Evolutionary conservation across 2,888 invertebrate species (phyloP).

Genomic region (Fragum sueziense): DNA sequence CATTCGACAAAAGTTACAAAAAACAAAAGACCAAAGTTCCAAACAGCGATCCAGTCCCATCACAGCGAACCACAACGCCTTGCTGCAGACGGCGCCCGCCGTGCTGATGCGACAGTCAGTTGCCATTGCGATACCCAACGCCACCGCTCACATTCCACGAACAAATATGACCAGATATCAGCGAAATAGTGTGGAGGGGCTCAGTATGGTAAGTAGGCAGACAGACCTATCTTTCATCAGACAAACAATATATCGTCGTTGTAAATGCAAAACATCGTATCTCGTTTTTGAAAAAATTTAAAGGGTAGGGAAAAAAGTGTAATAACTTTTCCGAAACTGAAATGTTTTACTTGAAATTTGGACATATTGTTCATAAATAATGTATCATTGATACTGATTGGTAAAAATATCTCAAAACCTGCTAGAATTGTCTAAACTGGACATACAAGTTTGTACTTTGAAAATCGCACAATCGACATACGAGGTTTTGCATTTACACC

Average conservation of each 20-base stretch:
- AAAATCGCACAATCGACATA: too few relatives aligned
- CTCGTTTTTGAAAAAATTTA: too few relatives aligned
- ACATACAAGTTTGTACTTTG: too few relatives aligned
- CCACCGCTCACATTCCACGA: slow-evolving; percentile 84
- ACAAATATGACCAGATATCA: slow-evolving; percentile 85
- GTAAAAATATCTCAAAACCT: too few relatives aligned
- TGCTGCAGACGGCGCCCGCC: slow-evolving; percentile 76
- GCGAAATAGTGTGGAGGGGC: slow-evolving; percentile 92
- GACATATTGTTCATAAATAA: too few relatives aligned
- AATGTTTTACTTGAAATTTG: too few relatives aligned
- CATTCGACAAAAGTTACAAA: slow-evolving; percentile 55
- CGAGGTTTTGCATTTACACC: too few relatives aligned
- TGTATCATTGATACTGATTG: too few relatives aligned
- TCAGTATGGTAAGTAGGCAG: slow-evolving; percentile 87
- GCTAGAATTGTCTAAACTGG: too few relatives aligned
- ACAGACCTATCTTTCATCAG: neutral
- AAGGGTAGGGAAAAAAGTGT: too few relatives aligned
- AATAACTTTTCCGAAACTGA: neutral
- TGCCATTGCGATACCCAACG: slow-evolving; percentile 83
- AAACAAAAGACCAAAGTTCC: slow-evolving; percentile 54
- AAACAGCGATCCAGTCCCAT: slow-evolving; percentile 83
- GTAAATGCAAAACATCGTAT: too few relatives aligned
- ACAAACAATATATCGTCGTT: too few relatives aligned
- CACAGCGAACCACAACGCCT: slow-evolving; percentile 84
- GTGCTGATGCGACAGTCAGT: slow-evolving; percentile 60